Percentiles rank a stretch among this genome's conserved stretches.
Conservation (phyloP, 2,888 invertebrate species). For the Brassicogethes aeneus region DNA sequence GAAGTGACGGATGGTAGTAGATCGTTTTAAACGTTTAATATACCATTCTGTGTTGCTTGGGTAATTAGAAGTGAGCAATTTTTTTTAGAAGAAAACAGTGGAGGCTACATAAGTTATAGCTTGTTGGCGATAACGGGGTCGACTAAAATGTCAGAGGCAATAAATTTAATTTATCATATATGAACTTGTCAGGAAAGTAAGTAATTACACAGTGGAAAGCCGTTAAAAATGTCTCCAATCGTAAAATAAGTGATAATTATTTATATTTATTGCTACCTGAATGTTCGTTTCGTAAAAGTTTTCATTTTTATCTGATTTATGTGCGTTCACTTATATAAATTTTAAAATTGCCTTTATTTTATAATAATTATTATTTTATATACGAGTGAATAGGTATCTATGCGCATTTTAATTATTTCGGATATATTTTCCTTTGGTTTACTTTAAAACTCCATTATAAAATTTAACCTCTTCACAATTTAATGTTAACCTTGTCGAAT, state of each 20-base stretch:
- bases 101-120: slow-evolving; percentile 34
- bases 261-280: slow-evolving; percentile 18
- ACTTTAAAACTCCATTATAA: too few relatives aligned
- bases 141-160: slow-evolving; percentile 31
- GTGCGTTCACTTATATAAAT: not conserved
- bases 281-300: not conserved
- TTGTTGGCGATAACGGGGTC: slow-evolving; percentile 34
- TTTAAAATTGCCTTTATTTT: too few relatives aligned
- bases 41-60: too few relatives aligned
- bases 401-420: too few relatives aligned
- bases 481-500: too few relatives aligned
- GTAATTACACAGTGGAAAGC: slow-evolving; percentile 27
- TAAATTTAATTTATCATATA: slow-evolving; percentile 34
- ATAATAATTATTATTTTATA: too few relatives aligned
- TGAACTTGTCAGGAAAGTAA: slow-evolving; percentile 26
- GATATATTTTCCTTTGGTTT: too few relatives aligned
- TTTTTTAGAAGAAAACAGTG: slow-evolving; percentile 27
- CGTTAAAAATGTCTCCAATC: slow-evolving; percentile 24
- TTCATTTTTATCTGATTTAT: slow-evolving; percentile 1
- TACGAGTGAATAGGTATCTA: too few relatives aligned
- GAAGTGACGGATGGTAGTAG: too few relatives aligned
- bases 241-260: slow-evolving; percentile 27
- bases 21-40: too few relatives aligned
- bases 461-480: too few relatives aligned
- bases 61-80: too few relatives aligned